These are phyloP conservation scores for Leptocoma aspasia DNA, from an alignment of 2,113 vertebrate genomes.

Conservation along the genomic window DNA sequence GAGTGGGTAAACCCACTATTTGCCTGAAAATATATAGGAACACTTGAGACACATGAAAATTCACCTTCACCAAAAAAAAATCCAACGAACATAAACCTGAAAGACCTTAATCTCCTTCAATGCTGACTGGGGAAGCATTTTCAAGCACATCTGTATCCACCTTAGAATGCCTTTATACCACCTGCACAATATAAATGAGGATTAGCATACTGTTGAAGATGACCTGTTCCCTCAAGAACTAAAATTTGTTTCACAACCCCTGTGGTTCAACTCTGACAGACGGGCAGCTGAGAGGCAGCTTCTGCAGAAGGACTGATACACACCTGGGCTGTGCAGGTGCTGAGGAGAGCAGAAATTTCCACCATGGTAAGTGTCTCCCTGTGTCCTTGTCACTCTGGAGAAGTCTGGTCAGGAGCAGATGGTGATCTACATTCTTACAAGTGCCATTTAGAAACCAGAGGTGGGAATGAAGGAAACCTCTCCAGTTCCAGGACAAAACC, in stretches of 20 bases:
- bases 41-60: background rate
- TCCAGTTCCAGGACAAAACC: conserved; percentile 8
- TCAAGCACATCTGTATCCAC: background rate
- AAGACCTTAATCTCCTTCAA: background rate
- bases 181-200: background rate
- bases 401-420: background rate
- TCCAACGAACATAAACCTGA: background rate
- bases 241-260: background rate
- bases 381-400: background rate
- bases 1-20: background rate
- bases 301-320: background rate
- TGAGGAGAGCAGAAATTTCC: background rate
- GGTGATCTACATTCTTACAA: background rate
- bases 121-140: background rate
- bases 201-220: accelerated
- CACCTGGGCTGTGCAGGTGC: background rate
- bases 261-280: background rate
- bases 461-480: conserved; percentile 31
- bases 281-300: background rate
- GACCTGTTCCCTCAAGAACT: background rate
- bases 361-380: background rate
- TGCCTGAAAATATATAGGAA: background rate
- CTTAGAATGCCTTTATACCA: background rate
- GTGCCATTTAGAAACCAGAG: conserved; percentile 29
- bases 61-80: background rate